phyloP scores from a whole-genome alignment of 2,113 vertebrate genomes.

The Sinocyclocheilus rhinocerous region DNA sequence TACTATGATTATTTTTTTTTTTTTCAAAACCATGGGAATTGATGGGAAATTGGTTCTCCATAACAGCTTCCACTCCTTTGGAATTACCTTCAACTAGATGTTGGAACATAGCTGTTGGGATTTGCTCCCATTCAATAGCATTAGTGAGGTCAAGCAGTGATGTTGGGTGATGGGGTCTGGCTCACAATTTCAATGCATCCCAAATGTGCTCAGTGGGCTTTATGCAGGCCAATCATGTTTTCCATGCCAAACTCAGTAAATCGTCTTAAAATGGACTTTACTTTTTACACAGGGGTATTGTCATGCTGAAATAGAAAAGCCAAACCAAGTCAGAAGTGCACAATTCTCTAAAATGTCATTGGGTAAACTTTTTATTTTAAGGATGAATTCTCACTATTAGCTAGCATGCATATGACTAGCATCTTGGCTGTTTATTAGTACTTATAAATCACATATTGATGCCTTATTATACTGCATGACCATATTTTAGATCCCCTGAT shows the following conservation, averaged over 20 bases:
- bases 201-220: neutral
- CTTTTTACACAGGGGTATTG: neutral
- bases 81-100: neutral
- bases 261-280: neutral
- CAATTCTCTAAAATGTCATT: neutral
- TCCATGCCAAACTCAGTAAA: neutral
- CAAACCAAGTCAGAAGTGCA: neutral
- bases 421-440: too few relatives aligned
- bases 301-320: neutral
- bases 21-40: neutral
- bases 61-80: neutral
- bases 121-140: neutral
- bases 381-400: too few relatives aligned
- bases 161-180: constrained; percentile 8
- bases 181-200: neutral
- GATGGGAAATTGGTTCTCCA: neutral
- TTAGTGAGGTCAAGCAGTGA: neutral
- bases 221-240: neutral
- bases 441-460: too few relatives aligned
- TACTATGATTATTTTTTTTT: neutral
- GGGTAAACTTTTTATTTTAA: too few relatives aligned
- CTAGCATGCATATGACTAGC: too few relatives aligned
- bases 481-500: too few relatives aligned
- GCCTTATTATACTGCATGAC: too few relatives aligned
- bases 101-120: neutral